Evolutionary conservation across 1,140 invertebrate genomes (phyloP).

Genomic region (Leucophenga varia): DNA sequence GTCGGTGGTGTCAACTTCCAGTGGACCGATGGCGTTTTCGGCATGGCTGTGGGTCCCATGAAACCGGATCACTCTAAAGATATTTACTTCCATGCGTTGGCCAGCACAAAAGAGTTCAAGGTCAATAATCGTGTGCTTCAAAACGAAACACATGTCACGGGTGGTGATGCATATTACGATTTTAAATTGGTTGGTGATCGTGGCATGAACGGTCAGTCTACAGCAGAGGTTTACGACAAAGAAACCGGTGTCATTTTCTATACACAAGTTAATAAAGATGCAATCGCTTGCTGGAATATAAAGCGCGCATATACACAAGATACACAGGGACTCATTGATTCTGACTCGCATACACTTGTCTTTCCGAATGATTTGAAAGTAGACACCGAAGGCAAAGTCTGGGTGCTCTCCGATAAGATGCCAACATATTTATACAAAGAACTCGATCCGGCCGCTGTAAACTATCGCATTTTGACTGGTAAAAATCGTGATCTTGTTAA

Average conservation of each 20-base stretch:
- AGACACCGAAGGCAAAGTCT: constrained; percentile 63
- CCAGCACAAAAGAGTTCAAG: constrained; percentile 73
- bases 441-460: constrained; percentile 62
- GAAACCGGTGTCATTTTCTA: constrained; percentile 74
- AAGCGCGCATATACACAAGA: constrained; percentile 65
- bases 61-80: constrained; percentile 63
- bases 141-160: constrained; percentile 65
- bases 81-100: constrained; percentile 76
- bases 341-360: constrained; percentile 64
- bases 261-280: constrained; percentile 65
- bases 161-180: constrained; percentile 65
- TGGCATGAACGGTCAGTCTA: constrained; percentile 70
- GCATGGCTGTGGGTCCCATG: constrained; percentile 65
- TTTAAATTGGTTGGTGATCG: constrained; percentile 72
- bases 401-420: constrained; percentile 69
- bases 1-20: constrained; percentile 73
- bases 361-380: constrained; percentile 71
- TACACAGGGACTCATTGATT: constrained; percentile 66
- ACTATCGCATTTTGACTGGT: constrained; percentile 66
- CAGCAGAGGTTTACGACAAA: constrained; percentile 70
- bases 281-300: constrained; percentile 72
- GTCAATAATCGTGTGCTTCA: constrained; percentile 70
- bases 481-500: constrained; percentile 62
- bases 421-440: constrained; percentile 64
- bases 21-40: constrained; percentile 76